Conservation (phyloP, 2,113 vertebrate genomes). For the Embiotoca jacksoni region DNA sequence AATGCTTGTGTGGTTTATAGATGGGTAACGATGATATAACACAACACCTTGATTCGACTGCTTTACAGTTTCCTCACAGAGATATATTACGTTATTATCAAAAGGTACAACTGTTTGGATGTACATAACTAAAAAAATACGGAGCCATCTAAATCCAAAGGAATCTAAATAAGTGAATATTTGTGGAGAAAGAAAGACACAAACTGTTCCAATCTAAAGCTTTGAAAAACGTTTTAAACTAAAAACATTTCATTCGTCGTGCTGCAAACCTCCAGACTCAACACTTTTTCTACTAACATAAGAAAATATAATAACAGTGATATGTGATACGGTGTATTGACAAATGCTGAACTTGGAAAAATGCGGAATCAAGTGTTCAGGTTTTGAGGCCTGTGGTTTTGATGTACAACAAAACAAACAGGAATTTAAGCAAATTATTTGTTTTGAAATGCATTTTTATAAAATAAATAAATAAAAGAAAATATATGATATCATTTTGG, state of each 20-base stretch:
- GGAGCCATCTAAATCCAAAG: neutral
- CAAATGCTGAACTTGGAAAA: neutral
- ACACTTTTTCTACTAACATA: no score
- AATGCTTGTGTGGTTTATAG: slow-evolving; percentile 67
- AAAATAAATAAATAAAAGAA: neutral
- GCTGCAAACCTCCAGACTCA: no score
- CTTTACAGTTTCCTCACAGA: slow-evolving; percentile 25
- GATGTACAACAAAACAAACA: no score
- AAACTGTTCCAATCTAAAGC: slow-evolving; percentile 10
- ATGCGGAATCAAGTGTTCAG: neutral
- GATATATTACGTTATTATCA: slow-evolving; percentile 21
- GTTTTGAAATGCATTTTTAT: no score
- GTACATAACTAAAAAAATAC: slow-evolving; percentile 16
- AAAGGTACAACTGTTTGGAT: slow-evolving; percentile 19
- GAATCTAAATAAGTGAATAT: neutral
- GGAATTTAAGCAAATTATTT: no score
- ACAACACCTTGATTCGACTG: slow-evolving; percentile 55
- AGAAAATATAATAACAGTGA: neutral
- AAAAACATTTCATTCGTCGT: neutral
- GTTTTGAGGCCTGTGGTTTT: neutral
- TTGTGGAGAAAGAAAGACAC: neutral
- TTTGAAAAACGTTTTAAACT: slow-evolving; percentile 9
- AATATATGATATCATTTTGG: neutral
- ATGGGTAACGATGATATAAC: slow-evolving; percentile 60
- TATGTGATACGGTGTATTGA: neutral